Conservation (phyloP, 2,888 invertebrate species). For the Torymus aiolomorphi region DNA sequence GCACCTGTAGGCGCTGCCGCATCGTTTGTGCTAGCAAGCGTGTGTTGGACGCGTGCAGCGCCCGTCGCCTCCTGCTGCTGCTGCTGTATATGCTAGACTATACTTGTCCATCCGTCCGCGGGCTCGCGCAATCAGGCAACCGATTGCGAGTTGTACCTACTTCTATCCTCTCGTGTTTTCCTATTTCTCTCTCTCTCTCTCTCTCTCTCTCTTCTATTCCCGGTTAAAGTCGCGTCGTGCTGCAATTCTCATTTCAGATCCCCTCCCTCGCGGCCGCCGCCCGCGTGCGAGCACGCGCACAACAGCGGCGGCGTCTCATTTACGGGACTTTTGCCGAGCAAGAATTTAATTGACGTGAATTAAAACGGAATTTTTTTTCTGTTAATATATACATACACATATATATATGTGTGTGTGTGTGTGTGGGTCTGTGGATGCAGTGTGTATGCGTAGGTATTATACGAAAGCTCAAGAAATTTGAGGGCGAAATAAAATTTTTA, state of each 20-base stretch:
- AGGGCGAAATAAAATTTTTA: no score
- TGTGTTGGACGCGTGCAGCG: no score
- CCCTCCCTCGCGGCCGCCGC: no score
- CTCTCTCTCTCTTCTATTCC: no score
- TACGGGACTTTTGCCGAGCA: conserved; percentile 35
- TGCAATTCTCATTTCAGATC: no score
- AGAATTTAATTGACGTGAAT: conserved; percentile 41
- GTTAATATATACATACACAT: background rate
- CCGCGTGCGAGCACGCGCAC: no score
- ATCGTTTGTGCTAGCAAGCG: background rate
- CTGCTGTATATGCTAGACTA: no score
- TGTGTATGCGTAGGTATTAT: no score
- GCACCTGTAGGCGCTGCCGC: conserved; percentile 28
- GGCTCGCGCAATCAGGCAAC: background rate
- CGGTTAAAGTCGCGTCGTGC: no score
- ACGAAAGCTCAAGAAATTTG: background rate
- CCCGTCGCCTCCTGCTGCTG: no score
- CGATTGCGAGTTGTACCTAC: background rate
- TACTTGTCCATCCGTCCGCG: no score
- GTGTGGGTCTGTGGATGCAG: no score
- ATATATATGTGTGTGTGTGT: conserved; percentile 23
- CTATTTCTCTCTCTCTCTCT: background rate
- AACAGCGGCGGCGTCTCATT: background rate
- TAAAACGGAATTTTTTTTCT: conserved; percentile 41
- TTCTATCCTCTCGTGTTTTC: background rate